Evolutionary conservation across 1,140 invertebrate genomes (phyloP).

Genomic region (Carposina sasakii): DNA sequence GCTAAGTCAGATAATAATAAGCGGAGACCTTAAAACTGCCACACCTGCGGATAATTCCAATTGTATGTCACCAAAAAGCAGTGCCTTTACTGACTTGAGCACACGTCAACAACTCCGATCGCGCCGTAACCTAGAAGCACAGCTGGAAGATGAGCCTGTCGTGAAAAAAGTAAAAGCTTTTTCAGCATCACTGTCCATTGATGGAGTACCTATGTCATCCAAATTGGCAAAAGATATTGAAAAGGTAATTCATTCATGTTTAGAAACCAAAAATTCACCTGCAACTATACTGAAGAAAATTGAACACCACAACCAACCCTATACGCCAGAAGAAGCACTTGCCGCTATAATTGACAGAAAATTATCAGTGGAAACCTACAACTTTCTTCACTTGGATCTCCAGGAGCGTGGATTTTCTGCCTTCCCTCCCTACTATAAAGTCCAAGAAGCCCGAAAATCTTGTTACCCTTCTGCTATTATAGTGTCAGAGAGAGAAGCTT

Average conservation of each 20-base stretch:
- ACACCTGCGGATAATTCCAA: no score
- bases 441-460: constrained; percentile 2
- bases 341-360: constrained; percentile 9
- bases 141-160: not conserved
- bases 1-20: no score
- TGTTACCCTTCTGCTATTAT: constrained; percentile 5
- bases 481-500: constrained; percentile 11
- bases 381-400: constrained; percentile 1
- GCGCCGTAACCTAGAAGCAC: not conserved
- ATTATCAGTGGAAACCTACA: constrained; percentile 5
- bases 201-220: no score
- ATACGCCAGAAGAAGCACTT: constrained; percentile 2
- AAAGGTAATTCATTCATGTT: not conserved
- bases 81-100: no score
- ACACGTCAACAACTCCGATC: no score
- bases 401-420: constrained; percentile 1
- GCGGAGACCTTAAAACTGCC: no score
- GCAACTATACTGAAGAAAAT: not conserved
- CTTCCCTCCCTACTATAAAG: constrained; percentile 7
- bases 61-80: no score
- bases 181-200: no score
- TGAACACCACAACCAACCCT: not conserved
- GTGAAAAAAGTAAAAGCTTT: not conserved
- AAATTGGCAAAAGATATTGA: not conserved
- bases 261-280: not conserved